These are phyloP conservation scores for Darevskia mixta DNA, from an alignment of 2,797 vertebrate genomes.

Conservation along the genomic window DNA sequence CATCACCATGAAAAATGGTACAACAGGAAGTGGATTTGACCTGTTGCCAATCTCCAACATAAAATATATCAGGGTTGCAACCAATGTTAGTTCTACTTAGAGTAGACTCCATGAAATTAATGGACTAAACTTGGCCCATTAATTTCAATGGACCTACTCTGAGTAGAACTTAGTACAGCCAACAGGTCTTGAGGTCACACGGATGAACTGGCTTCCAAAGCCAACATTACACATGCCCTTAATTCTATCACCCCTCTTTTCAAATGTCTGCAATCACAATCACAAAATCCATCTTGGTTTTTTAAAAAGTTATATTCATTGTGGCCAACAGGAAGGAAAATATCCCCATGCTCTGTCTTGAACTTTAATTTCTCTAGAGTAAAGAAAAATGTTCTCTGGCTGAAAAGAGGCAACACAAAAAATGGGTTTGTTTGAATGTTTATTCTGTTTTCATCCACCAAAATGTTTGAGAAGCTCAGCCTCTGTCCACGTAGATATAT, in stretches of 20 bases:
- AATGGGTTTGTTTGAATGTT: not conserved
- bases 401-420: not conserved
- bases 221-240: not conserved
- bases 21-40: not conserved
- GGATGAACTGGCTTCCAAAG: not conserved
- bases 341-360: not conserved
- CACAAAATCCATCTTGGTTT: not conserved
- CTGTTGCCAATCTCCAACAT: not conserved
- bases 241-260: not conserved
- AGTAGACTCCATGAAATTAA: not conserved
- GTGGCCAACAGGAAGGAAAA: not conserved
- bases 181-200: not conserved
- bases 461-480: not conserved
- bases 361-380: conserved; percentile 27
- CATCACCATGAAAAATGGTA: not conserved
- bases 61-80: not conserved
- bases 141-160: too few species aligned
- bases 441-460: conserved; percentile 11
- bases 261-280: not conserved
- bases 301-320: not conserved
- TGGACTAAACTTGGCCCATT: too few species aligned
- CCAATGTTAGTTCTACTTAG: not conserved
- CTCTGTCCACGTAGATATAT: conserved; percentile 18
- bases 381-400: conserved; percentile 8
- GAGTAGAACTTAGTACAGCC: too few species aligned